Evolutionary conservation across 2,113 vertebrate species (phyloP), one percentile per base, ranked within the genome.

Genomic region (Lota lota): DNA sequence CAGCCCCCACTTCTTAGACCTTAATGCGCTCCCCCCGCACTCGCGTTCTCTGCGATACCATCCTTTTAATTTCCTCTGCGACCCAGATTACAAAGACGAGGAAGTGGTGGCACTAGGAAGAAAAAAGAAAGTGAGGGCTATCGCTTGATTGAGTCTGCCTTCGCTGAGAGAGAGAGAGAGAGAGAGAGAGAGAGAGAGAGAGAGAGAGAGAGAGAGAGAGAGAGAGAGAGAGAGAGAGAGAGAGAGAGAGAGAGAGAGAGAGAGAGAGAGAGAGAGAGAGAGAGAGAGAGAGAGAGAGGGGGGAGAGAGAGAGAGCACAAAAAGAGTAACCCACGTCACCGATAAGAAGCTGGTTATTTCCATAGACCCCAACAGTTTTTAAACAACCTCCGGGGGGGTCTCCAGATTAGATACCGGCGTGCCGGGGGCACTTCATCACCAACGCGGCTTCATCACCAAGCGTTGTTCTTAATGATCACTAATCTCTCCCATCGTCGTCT

Each of bases 51-150:
- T 3, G 21, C 77, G 89, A 89, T 91, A 91, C 58, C 82, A 87
- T 91, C 88, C 89, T 87, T 88, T 91, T 47, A 83, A 90, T 90
- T 91, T 91, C 88, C 89, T 77, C 71, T 83, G 73, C 70, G 79
- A 72, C 81, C 85, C 86, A 88, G 40, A 47, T 47, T 90, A 88
- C 85, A 88, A 88, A 88, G 85, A 88, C 87, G 87, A 83, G 82
- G 75, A 65, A 51, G 77, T 72, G 60, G 51, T 69, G 73, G 77
- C 60, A 87, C 40, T 28, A 4, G 28, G 28, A 28, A 28, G 28
- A 47, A 1, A 47, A 47, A 47, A 47, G 7, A 47, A 10, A 11
- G 83, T 80, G 73, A 84, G 81, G 83, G 76, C 76, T 89, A 83
- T 89, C 84, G 73, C 79, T 68, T 85, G 86, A 89, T 90, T 83